Evolutionary conservation across 23 tunicate species (phyloP).

Genomic region (Trididemnum clinides): DNA sequence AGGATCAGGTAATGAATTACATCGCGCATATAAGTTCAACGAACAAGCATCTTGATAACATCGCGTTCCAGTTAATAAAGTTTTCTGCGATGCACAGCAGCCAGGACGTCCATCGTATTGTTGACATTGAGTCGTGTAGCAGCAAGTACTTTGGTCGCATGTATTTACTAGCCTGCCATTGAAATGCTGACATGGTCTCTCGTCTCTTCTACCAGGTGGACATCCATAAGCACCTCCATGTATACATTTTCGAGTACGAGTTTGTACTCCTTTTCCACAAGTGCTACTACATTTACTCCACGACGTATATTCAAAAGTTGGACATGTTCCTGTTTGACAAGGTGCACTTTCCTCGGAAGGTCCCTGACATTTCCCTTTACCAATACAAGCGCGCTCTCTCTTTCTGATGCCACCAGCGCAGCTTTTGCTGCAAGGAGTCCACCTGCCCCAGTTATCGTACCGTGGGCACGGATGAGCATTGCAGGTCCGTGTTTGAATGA

Average conservation of each 20-base stretch:
- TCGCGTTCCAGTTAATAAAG: too few species aligned
- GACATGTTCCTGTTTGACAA: not conserved
- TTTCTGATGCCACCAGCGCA: not conserved
- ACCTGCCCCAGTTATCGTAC: constrained; percentile 8
- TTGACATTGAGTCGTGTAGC: not conserved
- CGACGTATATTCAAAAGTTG: not conserved
- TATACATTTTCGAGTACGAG: not conserved
- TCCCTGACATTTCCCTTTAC: not conserved
- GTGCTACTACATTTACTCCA: not conserved
- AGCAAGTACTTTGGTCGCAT: not conserved
- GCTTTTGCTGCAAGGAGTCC: not conserved
- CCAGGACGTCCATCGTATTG: not conserved
- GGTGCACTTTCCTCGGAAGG: not conserved
- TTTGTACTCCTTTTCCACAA: not conserved
- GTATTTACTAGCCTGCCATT: not conserved
- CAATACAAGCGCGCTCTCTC: not conserved
- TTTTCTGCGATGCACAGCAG: too few species aligned
- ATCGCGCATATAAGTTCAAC: too few species aligned
- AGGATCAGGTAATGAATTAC: too few species aligned
- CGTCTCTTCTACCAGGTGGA: not conserved
- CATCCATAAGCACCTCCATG: not conserved
- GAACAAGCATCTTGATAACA: too few species aligned
- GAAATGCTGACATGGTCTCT: not conserved
- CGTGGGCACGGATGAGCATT: constrained; percentile 18
- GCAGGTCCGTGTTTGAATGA: constrained; percentile 20